Base-by-base conservation (phyloP, 2,888 invertebrate genomes). In the Drosophila phalerata region DNA sequence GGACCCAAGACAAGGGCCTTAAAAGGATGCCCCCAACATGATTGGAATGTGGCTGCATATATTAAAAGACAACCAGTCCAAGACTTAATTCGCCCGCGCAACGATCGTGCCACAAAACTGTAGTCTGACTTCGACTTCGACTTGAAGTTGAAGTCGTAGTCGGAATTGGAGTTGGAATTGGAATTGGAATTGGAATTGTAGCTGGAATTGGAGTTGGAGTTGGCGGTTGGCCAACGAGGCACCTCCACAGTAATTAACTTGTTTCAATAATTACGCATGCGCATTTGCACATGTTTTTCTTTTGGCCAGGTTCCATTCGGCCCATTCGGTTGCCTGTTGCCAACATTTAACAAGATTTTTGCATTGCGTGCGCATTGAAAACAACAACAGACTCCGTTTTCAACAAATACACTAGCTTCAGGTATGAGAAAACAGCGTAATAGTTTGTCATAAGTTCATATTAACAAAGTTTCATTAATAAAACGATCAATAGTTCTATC, bases 201-300 rank as follows among this genome's bases (percentile, higher is more conserved):
- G 2, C 43, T n/a, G 43, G 45, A 67, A 17, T 68, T 38, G 62
- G 22, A 67, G 42, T 60, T 30, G 60, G 28, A 60, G 66, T 69
- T 48, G 67, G 48, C n/a, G 66, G 56, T 65, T 53, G 60, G 58
- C 28, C 37, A 60, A 62, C 67, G 47, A 71, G 75, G 86, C 86
- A 86, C 87, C 88, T 80, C 69, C 77, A 45, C 89, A 87, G 90
- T 87, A 87, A 87, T 87, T 89, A 89, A 89, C 90, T 87, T 89
- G 90, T 88, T 89, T 79, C 90, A 89, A 88, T 89, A 87, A 87
- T 87, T 88, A 84, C 90, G 88, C 86, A 88, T 87, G 85, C 89
- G 76, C 81, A 89, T 88, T 81, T 88, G 86, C 90, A 86, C 88
- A 85, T 89, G 85, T 89, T 67, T 67, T 67, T 25, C 69, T 57